These are phyloP conservation scores for Cancer borealis DNA, from an alignment of 2,888 invertebrate genomes.

Conservation along the genomic window DNA sequence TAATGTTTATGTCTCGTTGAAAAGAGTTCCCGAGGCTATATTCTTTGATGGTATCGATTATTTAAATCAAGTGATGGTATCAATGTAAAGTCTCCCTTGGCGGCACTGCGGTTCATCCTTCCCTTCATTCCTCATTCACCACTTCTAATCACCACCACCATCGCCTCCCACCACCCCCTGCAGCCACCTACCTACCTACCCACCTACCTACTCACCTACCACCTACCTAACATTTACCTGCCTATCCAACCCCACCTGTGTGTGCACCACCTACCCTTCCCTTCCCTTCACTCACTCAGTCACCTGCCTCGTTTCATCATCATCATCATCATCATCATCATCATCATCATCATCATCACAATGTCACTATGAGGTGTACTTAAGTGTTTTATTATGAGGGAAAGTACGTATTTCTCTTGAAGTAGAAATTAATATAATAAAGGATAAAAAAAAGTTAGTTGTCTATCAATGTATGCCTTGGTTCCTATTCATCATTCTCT, in stretches of 20 bases:
- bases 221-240: not conserved
- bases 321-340: not conserved
- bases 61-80: constrained; percentile 42
- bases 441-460: not conserved
- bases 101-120: constrained; percentile 26
- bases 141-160: constrained; percentile 9
- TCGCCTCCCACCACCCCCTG: not conserved
- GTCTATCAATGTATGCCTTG: not conserved
- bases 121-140: constrained; percentile 40
- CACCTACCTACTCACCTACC: not conserved
- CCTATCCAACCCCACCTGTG: not conserved
- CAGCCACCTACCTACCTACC: not conserved
- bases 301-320: not conserved
- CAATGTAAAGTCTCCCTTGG: constrained; percentile 25
- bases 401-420: not conserved
- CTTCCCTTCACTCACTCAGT: not conserved
- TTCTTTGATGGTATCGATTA: not conserved
- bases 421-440: not conserved
- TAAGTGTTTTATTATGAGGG: not conserved
- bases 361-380: not conserved
- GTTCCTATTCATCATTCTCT: not conserved
- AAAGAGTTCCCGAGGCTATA: not conserved
- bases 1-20: not conserved
- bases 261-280: not conserved
- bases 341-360: too few relatives aligned